Evolutionary conservation across 2,113 vertebrate genomes (phyloP).

Genomic region (Entelurus aequoreus): DNA sequence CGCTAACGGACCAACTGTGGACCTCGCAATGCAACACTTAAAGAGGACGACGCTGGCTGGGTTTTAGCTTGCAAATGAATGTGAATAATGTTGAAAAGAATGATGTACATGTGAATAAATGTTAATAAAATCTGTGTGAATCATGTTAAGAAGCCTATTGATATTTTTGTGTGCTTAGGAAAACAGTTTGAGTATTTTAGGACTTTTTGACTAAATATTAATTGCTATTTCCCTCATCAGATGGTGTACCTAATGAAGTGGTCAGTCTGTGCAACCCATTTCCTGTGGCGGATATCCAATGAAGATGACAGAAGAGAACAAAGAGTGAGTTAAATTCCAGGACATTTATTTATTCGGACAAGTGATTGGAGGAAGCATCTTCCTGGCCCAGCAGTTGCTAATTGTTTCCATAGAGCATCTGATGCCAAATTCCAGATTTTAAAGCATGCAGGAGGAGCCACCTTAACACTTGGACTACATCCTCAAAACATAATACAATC

Average conservation of each 20-base stretch:
- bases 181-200: too few species aligned
- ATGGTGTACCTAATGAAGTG: too few species aligned
- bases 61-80: slow-evolving; percentile 58
- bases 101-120: slow-evolving; percentile 57
- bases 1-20: slow-evolving; percentile 64
- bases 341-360: slow-evolving; percentile 64
- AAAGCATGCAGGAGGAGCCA: slow-evolving; percentile 70
- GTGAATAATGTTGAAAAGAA: slow-evolving; percentile 56
- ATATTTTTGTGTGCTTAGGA: too few species aligned
- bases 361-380: slow-evolving; percentile 56
- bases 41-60: neutral
- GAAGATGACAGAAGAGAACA: neutral
- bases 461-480: slow-evolving; percentile 31
- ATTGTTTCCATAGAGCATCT: slow-evolving; percentile 51
- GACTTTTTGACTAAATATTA: too few species aligned
- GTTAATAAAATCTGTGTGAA: slow-evolving; percentile 62
- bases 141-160: neutral
- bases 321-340: slow-evolving; percentile 23
- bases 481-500: slow-evolving; percentile 32
- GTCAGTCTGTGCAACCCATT: too few species aligned
- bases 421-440: slow-evolving; percentile 63
- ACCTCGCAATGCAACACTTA: slow-evolving; percentile 25
- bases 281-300: too few species aligned
- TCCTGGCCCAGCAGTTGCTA: slow-evolving; percentile 47
- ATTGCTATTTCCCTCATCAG: too few species aligned